Conservation (phyloP, 1,140 invertebrate genomes). For the Drosophila hydei region DNA sequence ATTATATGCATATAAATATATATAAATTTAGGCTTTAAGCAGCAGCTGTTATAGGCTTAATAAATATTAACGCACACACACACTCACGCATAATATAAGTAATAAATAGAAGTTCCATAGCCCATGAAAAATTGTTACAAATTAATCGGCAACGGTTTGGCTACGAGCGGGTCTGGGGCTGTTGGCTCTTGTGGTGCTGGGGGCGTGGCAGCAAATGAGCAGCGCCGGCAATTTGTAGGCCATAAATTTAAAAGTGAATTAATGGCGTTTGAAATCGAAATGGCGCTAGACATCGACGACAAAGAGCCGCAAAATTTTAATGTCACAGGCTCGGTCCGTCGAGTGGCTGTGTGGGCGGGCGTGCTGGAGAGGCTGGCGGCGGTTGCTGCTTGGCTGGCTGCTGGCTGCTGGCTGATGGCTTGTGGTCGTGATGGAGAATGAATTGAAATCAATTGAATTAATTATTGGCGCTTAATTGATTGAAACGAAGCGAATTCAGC, state of each 20-base stretch:
- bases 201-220: constrained; percentile 34
- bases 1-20: neutral
- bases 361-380: neutral
- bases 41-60: constrained; percentile 35
- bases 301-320: constrained; percentile 41
- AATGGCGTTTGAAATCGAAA: constrained; percentile 74
- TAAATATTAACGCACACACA: constrained; percentile 12
- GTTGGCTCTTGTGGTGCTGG: too few relatives aligned
- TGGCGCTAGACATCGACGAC: constrained; percentile 56
- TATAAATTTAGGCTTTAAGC: neutral
- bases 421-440: constrained; percentile 45
- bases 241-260: constrained; percentile 78
- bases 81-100: constrained; percentile 36
- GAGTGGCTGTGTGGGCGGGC: neutral
- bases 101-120: constrained; percentile 45
- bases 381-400: constrained; percentile 9
- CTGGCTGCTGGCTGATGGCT: constrained; percentile 10
- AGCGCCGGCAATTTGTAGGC: constrained; percentile 61
- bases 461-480: constrained; percentile 82
- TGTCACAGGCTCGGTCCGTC: constrained; percentile 7
- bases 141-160: constrained; percentile 38
- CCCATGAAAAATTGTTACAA: constrained; percentile 46
- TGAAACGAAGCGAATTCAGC: constrained; percentile 70
- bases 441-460: constrained; percentile 82
- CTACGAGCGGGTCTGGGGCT: neutral